These are phyloP conservation scores for Tapirus indicus DNA, from an alignment of 2,797 vertebrate species.

Conservation along the genomic window DNA sequence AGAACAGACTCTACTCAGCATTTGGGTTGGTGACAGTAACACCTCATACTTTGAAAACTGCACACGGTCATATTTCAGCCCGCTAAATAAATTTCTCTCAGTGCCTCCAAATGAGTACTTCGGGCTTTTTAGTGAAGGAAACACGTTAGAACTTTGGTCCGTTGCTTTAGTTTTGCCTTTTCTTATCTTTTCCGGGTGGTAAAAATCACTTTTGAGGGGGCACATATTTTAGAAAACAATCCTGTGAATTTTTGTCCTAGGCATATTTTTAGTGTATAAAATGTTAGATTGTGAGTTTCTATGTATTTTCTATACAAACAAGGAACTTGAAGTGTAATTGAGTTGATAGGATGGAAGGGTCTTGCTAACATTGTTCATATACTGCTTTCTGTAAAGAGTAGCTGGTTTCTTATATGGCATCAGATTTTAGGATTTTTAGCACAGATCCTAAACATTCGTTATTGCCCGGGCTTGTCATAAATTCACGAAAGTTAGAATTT, in stretches of 20 bases:
- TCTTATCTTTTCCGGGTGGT: neutral
- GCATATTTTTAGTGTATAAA: neutral
- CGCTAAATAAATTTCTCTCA: neutral
- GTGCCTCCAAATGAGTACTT: neutral
- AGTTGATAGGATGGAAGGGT: neutral
- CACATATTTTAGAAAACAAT: neutral
- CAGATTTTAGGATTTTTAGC: neutral
- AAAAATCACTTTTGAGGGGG: neutral
- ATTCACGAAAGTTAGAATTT: neutral
- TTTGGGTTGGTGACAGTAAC: neutral
- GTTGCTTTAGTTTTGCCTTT: neutral
- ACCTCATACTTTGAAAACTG: neutral
- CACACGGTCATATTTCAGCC: neutral
- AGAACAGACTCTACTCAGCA: neutral
- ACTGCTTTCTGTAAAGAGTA: neutral
- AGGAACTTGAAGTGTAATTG: neutral
- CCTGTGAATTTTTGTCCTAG: neutral
- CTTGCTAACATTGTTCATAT: neutral
- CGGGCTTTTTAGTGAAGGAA: neutral
- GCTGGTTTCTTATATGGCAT: neutral
- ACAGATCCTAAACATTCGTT: neutral
- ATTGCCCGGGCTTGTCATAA: neutral
- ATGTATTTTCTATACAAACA: neutral
- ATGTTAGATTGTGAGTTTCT: neutral
- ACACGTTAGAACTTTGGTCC: fast-evolving